phyloP scores from a whole-genome alignment of 2,888 invertebrate species.

The Teleiodes luculella region DNA sequence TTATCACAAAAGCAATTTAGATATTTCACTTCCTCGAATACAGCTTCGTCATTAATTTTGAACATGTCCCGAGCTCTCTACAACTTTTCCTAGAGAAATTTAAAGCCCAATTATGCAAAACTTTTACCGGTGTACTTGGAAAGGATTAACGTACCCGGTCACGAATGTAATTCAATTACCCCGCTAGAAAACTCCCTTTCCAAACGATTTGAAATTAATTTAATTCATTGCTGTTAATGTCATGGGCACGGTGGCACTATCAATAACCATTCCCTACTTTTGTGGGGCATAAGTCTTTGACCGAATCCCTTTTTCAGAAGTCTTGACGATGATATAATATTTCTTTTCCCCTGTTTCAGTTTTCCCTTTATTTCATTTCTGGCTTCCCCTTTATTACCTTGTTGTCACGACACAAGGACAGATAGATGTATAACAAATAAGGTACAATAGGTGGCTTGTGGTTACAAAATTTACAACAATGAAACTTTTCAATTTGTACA shows the following conservation, averaged over 20 bases:
- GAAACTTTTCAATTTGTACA: neutral
- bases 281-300: conserved; percentile 25
- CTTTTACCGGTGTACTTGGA: conserved; percentile 33
- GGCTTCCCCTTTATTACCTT: conserved; percentile 23
- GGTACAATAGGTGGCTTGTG: no score
- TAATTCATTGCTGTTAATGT: neutral
- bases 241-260: neutral
- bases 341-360: conserved; percentile 30
- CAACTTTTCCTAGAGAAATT: conserved; percentile 28
- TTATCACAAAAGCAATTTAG: neutral
- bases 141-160: conserved; percentile 41
- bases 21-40: neutral
- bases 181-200: conserved; percentile 33
- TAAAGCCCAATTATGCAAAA: conserved; percentile 37
- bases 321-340: conserved; percentile 32
- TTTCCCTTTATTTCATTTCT: conserved; percentile 29
- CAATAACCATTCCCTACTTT: conserved; percentile 6
- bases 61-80: neutral
- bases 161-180: conserved; percentile 48
- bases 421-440: no score
- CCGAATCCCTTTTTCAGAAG: conserved; percentile 33
- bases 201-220: conserved; percentile 24
- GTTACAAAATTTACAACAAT: neutral
- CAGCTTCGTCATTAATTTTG: neutral
- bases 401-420: conserved; percentile 1